Percentiles rank a stretch among this genome's conserved stretches.
phyloP scores from a whole-genome alignment of 2,797 vertebrate species.

The Acanthornis magna region DNA sequence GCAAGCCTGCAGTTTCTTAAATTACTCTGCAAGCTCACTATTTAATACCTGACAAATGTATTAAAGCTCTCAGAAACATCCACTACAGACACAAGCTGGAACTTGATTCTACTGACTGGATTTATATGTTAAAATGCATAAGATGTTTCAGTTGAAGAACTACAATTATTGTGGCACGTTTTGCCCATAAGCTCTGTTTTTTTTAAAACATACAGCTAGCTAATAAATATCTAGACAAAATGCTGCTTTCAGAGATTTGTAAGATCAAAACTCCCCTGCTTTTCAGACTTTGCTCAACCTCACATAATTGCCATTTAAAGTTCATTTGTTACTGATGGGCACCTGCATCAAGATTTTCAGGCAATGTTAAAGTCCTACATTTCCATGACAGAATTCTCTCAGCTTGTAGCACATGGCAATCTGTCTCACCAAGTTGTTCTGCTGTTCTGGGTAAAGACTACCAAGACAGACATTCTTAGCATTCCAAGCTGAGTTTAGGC shows the following conservation, averaged over 20 bases:
- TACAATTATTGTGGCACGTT: background rate
- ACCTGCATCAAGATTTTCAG: background rate
- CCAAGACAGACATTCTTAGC: background rate
- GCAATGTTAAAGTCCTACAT: background rate
- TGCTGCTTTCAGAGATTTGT: background rate
- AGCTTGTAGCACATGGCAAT: background rate
- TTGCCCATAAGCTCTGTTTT: background rate
- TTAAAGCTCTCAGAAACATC: background rate
- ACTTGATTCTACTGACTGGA: background rate
- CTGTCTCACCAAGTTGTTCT: background rate
- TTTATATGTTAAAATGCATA: background rate
- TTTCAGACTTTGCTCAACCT: background rate
- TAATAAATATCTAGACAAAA: background rate
- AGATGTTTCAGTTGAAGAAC: background rate
- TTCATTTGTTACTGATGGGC: background rate
- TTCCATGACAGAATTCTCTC: background rate
- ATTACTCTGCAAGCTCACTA: background rate
- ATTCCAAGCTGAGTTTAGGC: background rate
- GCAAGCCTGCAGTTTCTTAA: fast-evolving
- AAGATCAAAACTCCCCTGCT: background rate
- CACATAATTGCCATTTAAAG: background rate
- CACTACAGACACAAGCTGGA: background rate
- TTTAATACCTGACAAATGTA: background rate
- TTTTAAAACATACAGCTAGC: background rate
- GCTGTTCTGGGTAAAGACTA: background rate